Percentiles rank a stretch among this genome's conserved stretches.
phyloP scores from a whole-genome alignment of 2,888 invertebrate genomes.

The Orchesellides sinensis region DNA sequence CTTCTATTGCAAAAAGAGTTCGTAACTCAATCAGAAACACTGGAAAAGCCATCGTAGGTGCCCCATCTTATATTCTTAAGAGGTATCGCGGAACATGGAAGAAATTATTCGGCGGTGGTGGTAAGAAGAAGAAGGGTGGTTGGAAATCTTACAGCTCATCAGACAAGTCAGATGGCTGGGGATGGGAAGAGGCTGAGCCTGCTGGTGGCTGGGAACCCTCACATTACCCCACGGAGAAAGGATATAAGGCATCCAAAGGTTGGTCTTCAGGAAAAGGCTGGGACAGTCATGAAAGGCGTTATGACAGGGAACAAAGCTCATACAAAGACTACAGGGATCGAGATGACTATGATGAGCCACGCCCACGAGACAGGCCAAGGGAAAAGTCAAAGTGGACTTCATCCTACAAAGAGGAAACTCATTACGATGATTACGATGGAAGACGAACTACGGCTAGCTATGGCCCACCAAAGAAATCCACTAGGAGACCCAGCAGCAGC shows the following conservation, averaged over 20 bases:
- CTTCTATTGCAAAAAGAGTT: slow-evolving; percentile 32
- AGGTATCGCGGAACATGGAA: slow-evolving; percentile 58
- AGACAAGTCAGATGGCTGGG: slow-evolving; percentile 26
- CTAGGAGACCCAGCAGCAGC: slow-evolving; percentile 21
- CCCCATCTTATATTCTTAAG: slow-evolving; percentile 61
- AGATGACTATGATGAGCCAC: slow-evolving; percentile 12
- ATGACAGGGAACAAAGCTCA: slow-evolving; percentile 14
- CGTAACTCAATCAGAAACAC: slow-evolving; percentile 38
- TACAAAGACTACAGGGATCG: slow-evolving; percentile 44
- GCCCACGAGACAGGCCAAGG: slow-evolving; percentile 7
- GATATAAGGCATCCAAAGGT: slow-evolving; percentile 33
- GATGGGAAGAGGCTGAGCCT: slow-evolving; percentile 56
- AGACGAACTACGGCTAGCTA: slow-evolving; percentile 40
- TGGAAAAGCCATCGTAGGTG: slow-evolving; percentile 58
- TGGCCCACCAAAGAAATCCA: slow-evolving; percentile 1
- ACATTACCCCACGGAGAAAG: slow-evolving; percentile 39
- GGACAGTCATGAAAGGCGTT: slow-evolving; percentile 47
- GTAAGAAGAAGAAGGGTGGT: slow-evolving; percentile 52
- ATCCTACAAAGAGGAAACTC: slow-evolving; percentile 49
- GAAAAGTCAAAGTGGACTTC: background rate
- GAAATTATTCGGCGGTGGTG: slow-evolving; percentile 52
- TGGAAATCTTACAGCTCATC: slow-evolving; percentile 52
- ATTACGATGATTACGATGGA: slow-evolving; percentile 59
- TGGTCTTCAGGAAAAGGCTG: slow-evolving; percentile 14
- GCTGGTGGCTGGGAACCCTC: slow-evolving; percentile 40